Base-by-base conservation (phyloP, 2,888 invertebrate genomes). In the Diarsia mendica region DNA sequence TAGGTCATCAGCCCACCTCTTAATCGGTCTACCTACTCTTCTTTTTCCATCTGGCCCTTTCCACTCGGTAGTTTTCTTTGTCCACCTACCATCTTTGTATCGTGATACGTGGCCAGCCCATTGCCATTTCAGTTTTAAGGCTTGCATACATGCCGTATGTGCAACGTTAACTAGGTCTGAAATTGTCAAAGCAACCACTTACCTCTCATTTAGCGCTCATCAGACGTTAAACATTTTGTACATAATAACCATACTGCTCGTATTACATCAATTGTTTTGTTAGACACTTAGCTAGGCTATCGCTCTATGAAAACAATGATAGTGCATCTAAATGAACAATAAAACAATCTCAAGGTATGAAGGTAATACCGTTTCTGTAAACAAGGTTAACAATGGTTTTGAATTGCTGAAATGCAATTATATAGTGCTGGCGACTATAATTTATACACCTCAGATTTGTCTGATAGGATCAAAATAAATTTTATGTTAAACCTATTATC, bases 221-320 rank as follows among this genome's bases (percentile, higher is more conserved):
- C 20, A 64, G 20, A 6, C 55, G 15, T 63, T 49, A 48, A 48
- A 63, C 11, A 44, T 63, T 44, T 64, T 77, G 28, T 20, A 23
- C 9, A 3, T 11, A 20, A 10, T 33, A 9, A 49, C 48, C 9
- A 0, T 13, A 65, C 8, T 23, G 11, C 39, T 70, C 9, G 9
- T 33, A 51, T 77, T 20, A 13, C 49, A 55, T 23, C 63, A 70
- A 64, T 64, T 70, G 63, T 63, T 64, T 61, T 44, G n/a, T 51
- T 51, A 49, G n/a, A 33, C 33, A 55, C 28, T 69, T 53, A 77
- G 44, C 4, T 11, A 58, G 20, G 18, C 49, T 55, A 49, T 39
- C n/a, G 61, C 13, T 78, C 13, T 55, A 49, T 64, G 49, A 51
- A 79, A 58, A 79, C 55, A 71, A 71, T 58, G 49, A 33, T 33